Conservation (phyloP, 2,113 vertebrate genomes). For the Oenanthe melanoleuca region DNA sequence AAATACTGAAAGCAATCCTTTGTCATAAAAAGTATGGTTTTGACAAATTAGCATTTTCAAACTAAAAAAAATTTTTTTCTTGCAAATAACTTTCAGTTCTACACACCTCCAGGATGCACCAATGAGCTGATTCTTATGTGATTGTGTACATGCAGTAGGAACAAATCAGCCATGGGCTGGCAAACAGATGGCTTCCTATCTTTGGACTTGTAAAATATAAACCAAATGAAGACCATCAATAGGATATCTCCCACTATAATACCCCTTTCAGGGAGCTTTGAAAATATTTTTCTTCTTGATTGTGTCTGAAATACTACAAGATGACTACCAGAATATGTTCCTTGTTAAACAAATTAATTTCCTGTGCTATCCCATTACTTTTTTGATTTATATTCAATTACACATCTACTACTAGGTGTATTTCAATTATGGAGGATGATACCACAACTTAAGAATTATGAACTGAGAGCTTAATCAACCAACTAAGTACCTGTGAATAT, state of each 20-base stretch:
- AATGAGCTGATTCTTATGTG: neutral
- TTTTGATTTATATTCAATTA: neutral
- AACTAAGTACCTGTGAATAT: neutral
- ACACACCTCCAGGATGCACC: neutral
- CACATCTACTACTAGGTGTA: neutral
- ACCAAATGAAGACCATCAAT: neutral
- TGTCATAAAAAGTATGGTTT: neutral
- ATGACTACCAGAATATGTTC: neutral
- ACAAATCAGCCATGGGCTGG: neutral
- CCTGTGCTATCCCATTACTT: neutral
- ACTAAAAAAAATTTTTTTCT: neutral
- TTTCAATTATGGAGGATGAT: neutral
- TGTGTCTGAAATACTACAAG: neutral
- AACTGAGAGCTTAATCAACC: slow-evolving; percentile 29
- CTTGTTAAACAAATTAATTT: neutral
- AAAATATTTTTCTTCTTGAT: neutral
- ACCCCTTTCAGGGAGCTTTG: neutral
- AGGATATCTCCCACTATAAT: neutral
- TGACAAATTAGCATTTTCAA: neutral
- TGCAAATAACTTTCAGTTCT: neutral
- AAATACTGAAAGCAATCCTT: neutral
- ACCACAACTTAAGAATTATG: neutral
- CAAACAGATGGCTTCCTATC: neutral
- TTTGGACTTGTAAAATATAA: neutral
- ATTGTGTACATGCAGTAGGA: neutral